Evolutionary conservation across 2,888 invertebrate genomes (phyloP).

Genomic region (Myathropa florea): DNA sequence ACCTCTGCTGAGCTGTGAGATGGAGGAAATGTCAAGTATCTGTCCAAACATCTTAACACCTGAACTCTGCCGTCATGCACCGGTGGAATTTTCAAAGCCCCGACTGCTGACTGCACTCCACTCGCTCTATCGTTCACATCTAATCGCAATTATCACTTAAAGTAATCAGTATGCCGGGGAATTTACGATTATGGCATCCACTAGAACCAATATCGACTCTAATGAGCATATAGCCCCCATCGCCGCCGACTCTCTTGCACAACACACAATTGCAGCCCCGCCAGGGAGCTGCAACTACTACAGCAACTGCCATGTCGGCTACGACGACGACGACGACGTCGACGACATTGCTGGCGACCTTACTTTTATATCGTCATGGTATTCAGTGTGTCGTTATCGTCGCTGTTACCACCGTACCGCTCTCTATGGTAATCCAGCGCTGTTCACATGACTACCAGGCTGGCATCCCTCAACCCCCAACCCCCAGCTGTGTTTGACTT

Average conservation of each 20-base stretch:
- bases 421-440: slow-evolving; percentile 54
- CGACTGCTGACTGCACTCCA: background rate
- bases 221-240: slow-evolving; percentile 53
- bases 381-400: slow-evolving; percentile 56
- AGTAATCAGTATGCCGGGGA: slow-evolving; percentile 49
- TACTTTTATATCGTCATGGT: slow-evolving; percentile 65
- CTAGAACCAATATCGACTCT: slow-evolving; percentile 61
- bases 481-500: background rate
- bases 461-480: background rate
- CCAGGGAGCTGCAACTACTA: background rate
- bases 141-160: slow-evolving; percentile 57
- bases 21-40: background rate
- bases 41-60: background rate
- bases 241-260: background rate
- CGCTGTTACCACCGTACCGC: slow-evolving; percentile 47
- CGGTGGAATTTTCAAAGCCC: background rate
- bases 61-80: background rate
- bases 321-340: background rate
- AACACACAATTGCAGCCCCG: background rate
- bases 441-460: slow-evolving; percentile 37
- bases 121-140: background rate
- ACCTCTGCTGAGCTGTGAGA: background rate
- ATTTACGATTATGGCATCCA: slow-evolving; percentile 62
- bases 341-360: slow-evolving; percentile 49
- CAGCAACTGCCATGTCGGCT: slow-evolving; percentile 18